Percentiles rank a stretch among this genome's conserved stretches.
phyloP scores from a whole-genome alignment of 1,140 invertebrate species.

The Drosophila kohkoa region DNA sequence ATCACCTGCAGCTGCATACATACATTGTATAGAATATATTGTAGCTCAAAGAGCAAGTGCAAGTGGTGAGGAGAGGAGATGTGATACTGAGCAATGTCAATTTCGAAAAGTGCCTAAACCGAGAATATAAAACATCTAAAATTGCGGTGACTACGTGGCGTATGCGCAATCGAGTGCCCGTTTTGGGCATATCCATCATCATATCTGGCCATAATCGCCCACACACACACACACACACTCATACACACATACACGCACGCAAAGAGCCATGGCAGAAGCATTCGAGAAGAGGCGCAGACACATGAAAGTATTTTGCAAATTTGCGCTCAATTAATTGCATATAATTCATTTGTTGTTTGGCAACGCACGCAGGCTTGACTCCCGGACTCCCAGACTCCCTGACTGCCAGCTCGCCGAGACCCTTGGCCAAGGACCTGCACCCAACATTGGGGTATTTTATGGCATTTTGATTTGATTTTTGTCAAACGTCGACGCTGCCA shows the following conservation, averaged over 20 bases:
- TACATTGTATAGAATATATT: not conserved
- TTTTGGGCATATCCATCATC: constrained; percentile 71
- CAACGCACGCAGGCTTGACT: constrained; percentile 7
- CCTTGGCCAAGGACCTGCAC: constrained; percentile 9
- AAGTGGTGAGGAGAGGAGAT: no score
- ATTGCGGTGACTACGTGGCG: constrained; percentile 33
- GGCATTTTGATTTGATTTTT: constrained; percentile 84
- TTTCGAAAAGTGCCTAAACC: constrained; percentile 21
- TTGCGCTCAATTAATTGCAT: constrained; percentile 84
- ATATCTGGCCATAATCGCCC: constrained; percentile 49
- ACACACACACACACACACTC: constrained; percentile 19
- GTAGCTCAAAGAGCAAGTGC: no score
- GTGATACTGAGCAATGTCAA: not conserved
- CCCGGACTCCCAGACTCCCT: not conserved
- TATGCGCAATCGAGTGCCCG: constrained; percentile 54
- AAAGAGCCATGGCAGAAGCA: not conserved
- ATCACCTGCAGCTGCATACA: constrained; percentile 29
- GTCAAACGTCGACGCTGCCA: constrained; percentile 52
- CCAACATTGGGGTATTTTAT: constrained; percentile 72
- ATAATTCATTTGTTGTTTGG: constrained; percentile 80
- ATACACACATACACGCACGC: constrained; percentile 2
- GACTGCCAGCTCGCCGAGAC: not conserved
- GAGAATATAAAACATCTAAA: constrained; percentile 15
- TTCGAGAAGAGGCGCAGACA: constrained; percentile 50
- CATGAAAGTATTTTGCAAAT: constrained; percentile 82